Evolutionary conservation across 2,888 invertebrate species (phyloP).

Genomic region (Eustalomyia histrio): DNA sequence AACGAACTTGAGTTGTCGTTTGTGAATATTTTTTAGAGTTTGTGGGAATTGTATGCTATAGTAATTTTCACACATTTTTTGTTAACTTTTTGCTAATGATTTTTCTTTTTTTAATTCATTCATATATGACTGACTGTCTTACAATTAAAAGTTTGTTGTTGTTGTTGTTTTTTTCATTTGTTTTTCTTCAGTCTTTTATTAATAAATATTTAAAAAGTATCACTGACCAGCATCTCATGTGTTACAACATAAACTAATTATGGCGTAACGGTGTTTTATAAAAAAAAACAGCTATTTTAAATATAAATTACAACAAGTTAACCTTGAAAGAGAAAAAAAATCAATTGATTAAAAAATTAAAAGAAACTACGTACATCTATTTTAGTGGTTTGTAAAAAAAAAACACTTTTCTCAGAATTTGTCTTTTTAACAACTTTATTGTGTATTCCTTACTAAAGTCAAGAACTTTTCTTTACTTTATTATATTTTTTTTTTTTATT

Average conservation of each 20-base stretch:
- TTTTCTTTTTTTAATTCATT: not conserved
- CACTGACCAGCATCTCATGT: slow-evolving; percentile 12
- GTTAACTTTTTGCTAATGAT: not conserved
- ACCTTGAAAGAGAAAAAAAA: slow-evolving; percentile 12
- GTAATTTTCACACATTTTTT: not conserved
- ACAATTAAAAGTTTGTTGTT: not conserved
- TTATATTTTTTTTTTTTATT: too few species aligned
- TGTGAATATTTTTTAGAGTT: not conserved
- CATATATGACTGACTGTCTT: not conserved
- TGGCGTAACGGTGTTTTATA: slow-evolving; percentile 11
- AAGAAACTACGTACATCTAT: not conserved
- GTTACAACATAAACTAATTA: slow-evolving; percentile 26
- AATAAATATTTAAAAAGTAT: slow-evolving; percentile 4
- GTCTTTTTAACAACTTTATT: too few species aligned
- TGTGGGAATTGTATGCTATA: not conserved
- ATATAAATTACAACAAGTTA: not conserved
- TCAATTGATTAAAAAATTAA: not conserved
- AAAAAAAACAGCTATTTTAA: not conserved
- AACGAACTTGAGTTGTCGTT: slow-evolving; percentile 40
- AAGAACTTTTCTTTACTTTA: too few species aligned
- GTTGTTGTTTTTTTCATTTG: not conserved
- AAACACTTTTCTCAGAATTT: too few species aligned
- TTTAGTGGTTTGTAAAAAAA: too few species aligned
- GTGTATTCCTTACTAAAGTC: too few species aligned
- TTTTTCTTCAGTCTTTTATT: not conserved